Percentiles rank a stretch among this genome's conserved stretches.
Evolutionary conservation across 2,888 invertebrate genomes (phyloP).

Genomic region (Ennomos erosarius): DNA sequence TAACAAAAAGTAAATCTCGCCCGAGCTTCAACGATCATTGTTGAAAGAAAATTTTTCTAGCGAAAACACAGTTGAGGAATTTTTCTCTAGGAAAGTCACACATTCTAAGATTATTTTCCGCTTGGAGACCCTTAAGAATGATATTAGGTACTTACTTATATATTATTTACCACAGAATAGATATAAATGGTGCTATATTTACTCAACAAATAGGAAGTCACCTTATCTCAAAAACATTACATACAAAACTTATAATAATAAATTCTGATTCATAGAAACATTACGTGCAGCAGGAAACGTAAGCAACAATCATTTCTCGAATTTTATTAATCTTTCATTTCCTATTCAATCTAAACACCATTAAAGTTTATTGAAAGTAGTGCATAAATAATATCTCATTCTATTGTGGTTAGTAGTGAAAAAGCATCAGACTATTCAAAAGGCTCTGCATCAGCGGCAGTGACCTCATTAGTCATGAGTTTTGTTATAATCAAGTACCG

Average conservation of each 20-base stretch:
- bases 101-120: constrained; percentile 7
- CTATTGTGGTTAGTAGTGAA: constrained; percentile 17
- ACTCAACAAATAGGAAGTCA: constrained; percentile 21
- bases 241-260: constrained; percentile 2
- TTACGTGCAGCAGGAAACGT: constrained; percentile 19
- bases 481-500: constrained; percentile 73
- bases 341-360: neutral
- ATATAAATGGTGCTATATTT: too few species aligned
- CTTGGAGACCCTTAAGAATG: constrained; percentile 10
- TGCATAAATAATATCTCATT: constrained; percentile 24
- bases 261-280: constrained; percentile 16
- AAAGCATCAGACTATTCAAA: constrained; percentile 31
- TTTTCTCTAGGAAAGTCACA: constrained; percentile 18
- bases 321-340: constrained; percentile 11
- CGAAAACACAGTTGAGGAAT: constrained; percentile 7
- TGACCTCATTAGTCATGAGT: constrained; percentile 65
- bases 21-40: constrained; percentile 5
- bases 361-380: constrained; percentile 26
- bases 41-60: constrained; percentile 15
- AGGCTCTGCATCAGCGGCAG: constrained; percentile 43
- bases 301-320: constrained; percentile 4
- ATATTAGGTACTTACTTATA: too few species aligned
- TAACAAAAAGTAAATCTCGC: neutral
- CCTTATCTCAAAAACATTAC: constrained; percentile 18
- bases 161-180: too few species aligned